Evolutionary conservation across 2,888 invertebrate genomes (phyloP).

Genomic region (Oasisia sp.): DNA sequence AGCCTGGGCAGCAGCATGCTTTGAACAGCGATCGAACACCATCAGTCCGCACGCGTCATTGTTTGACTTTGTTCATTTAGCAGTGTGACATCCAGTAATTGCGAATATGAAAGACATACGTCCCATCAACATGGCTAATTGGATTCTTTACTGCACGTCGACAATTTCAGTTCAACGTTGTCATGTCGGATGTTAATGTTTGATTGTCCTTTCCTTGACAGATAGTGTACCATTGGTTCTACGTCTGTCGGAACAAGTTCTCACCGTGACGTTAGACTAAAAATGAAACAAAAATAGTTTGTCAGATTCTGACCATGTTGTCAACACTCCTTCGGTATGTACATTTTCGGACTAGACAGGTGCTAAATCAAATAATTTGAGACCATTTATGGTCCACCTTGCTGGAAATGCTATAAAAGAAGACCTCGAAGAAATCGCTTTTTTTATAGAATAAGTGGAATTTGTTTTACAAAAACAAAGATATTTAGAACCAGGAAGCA

Average conservation of each 20-base stretch:
- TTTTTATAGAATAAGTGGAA: too few relatives aligned
- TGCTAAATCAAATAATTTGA: too few relatives aligned
- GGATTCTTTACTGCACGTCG: not conserved
- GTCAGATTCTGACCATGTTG: too few relatives aligned
- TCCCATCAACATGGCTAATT: not conserved
- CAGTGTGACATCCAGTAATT: not conserved
- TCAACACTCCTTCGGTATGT: too few relatives aligned
- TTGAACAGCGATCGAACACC: not conserved
- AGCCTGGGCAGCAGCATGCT: not conserved
- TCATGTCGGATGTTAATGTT: not conserved
- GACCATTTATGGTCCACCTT: too few relatives aligned
- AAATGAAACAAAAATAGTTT: too few relatives aligned
- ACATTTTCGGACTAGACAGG: too few relatives aligned
- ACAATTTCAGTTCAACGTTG: not conserved
- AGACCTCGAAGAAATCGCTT: too few relatives aligned
- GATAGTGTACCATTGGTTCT: not conserved
- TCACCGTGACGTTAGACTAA: not conserved
- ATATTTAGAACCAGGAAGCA: too few relatives aligned
- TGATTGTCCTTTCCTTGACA: not conserved
- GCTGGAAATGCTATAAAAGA: too few relatives aligned
- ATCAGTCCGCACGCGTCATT: not conserved
- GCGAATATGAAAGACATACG: not conserved
- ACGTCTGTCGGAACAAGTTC: not conserved
- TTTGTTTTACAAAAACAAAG: too few relatives aligned
- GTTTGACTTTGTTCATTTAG: not conserved